A percentile compares a stretch with the other conserved stretches of the same genome.
Conservation (phyloP, 2,888 invertebrate genomes). For the Thyatira batis region DNA sequence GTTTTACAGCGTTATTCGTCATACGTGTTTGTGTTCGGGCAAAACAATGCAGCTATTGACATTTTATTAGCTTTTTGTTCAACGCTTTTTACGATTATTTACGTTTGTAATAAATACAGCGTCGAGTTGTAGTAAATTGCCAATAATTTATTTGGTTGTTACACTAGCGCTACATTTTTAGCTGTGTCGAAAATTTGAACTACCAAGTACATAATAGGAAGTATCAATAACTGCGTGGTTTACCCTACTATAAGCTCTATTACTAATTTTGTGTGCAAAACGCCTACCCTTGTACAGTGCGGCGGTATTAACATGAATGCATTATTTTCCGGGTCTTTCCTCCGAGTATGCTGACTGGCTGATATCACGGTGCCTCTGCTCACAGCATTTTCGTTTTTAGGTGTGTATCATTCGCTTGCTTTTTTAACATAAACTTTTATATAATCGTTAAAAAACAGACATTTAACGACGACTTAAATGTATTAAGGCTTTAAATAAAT, state of each 20-base stretch:
- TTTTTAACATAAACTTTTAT: slow-evolving; percentile 21
- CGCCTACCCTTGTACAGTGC: slow-evolving; percentile 36
- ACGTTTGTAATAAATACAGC: slow-evolving; percentile 14
- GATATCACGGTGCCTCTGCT: slow-evolving; percentile 76
- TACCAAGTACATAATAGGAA: slow-evolving; percentile 10
- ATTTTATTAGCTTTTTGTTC: slow-evolving; percentile 44
- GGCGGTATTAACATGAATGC: slow-evolving; percentile 64
- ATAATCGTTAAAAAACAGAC: background rate
- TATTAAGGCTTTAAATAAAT: too few species aligned
- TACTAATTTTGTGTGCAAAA: slow-evolving; percentile 15
- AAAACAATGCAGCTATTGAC: slow-evolving; percentile 71
- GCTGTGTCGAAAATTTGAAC: background rate
- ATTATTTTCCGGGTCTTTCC: slow-evolving; percentile 70
- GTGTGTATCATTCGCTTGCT: slow-evolving; percentile 74
- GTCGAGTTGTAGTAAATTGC: too few species aligned
- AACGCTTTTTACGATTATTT: slow-evolving; percentile 22
- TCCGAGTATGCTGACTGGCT: slow-evolving; percentile 67
- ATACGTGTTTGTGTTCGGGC: slow-evolving; percentile 24
- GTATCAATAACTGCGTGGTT: slow-evolving; percentile 4
- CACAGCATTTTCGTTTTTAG: slow-evolving; percentile 79
- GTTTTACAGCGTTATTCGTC: slow-evolving; percentile 22
- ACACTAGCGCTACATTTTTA: background rate
- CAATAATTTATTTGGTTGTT: too few species aligned
- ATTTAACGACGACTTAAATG: background rate
- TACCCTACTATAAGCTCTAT: slow-evolving; percentile 4